phyloP scores from a whole-genome alignment of 2,113 vertebrate species.

The Muscicapa adusta region DNA sequence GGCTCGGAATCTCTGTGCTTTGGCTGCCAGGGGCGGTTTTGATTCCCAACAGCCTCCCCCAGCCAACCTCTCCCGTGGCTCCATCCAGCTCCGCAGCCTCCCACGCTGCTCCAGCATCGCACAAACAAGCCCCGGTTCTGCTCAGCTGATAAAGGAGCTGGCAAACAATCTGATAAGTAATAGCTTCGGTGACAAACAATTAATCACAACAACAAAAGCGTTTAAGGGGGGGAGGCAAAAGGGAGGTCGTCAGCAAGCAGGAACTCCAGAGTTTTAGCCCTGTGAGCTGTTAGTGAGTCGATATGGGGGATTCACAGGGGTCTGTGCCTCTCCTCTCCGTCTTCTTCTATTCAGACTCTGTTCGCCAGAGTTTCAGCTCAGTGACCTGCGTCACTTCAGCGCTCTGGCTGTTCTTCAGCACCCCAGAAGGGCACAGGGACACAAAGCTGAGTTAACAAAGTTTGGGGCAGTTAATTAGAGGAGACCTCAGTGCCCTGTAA shows the following conservation, averaged over 20 bases:
- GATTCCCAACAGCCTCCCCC: background rate
- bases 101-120: background rate
- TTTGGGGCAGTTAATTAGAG: background rate
- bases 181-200: background rate
- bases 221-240: background rate
- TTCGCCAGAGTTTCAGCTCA: background rate
- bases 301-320: background rate
- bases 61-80: background rate
- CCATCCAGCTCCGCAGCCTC: background rate
- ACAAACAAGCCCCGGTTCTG: background rate
- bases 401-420: background rate
- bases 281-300: background rate
- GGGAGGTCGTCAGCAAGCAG: background rate
- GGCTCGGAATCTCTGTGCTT: background rate
- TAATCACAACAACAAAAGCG: background rate
- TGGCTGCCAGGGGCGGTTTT: background rate
- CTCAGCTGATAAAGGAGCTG: background rate
- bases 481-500: background rate
- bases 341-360: fast-evolving
- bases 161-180: constrained; percentile 22
- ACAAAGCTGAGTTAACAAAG: background rate
- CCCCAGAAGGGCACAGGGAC: background rate
- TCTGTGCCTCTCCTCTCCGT: background rate
- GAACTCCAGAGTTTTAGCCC: background rate
- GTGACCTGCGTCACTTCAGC: background rate